phyloP scores from a whole-genome alignment of 2,797 vertebrate genomes.

The Anolis apletophallus region DNA sequence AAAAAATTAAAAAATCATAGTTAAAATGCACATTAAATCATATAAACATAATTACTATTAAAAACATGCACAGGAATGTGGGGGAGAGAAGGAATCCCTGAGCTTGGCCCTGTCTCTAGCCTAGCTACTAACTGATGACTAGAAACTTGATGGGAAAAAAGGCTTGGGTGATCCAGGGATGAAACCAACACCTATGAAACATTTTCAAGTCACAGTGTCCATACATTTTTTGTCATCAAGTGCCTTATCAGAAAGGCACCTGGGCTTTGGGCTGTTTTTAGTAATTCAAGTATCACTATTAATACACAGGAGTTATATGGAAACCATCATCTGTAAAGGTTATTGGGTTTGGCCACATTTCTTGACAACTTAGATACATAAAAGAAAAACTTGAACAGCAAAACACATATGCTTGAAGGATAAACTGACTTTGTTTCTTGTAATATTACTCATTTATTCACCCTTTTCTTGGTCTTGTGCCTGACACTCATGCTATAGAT shows the following conservation, averaged over 20 bases:
- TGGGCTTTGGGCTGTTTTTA: neutral
- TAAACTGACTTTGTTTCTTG: conserved; percentile 3
- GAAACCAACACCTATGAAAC: neutral
- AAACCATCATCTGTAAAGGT: neutral
- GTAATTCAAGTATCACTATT: neutral
- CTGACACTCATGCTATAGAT: neutral
- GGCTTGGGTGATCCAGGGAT: too few species aligned
- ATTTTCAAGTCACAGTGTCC: neutral
- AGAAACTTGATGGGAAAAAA: too few species aligned
- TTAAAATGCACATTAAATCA: too few species aligned
- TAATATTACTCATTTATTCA: conserved; percentile 28
- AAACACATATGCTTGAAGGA: neutral
- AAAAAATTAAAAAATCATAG: too few species aligned
- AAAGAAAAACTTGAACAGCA: neutral
- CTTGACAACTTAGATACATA: neutral
- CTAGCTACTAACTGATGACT: too few species aligned
- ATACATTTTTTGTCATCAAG: neutral
- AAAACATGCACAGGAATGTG: too few species aligned
- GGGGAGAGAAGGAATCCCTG: too few species aligned
- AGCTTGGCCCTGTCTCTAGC: too few species aligned
- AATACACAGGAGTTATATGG: neutral
- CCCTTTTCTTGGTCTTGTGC: neutral
- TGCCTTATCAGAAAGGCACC: neutral
- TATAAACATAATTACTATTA: too few species aligned
- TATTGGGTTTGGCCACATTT: neutral